Conservation (phyloP, 2,113 vertebrate species). For the Orientallactaga bullata region DNA sequence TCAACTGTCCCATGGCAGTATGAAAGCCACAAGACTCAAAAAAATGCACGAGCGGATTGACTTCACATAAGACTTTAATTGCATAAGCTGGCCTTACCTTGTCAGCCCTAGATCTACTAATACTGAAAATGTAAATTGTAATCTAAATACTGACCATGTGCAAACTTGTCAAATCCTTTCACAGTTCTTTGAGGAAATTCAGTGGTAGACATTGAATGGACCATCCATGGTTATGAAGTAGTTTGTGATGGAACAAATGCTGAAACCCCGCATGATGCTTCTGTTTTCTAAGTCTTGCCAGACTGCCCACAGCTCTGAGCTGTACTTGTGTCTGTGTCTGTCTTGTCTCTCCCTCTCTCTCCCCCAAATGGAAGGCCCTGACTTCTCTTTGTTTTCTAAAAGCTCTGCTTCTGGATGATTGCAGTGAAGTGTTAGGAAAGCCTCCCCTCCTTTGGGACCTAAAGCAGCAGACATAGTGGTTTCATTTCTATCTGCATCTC, state of each 20-base stretch:
- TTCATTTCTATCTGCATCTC: neutral
- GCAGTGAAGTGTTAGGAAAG: fast-evolving
- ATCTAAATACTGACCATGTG: neutral
- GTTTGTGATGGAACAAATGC: fast-evolving
- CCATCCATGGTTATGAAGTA: neutral
- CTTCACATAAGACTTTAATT: neutral
- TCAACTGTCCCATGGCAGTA: neutral
- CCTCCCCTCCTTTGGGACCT: fast-evolving
- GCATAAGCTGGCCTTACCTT: neutral
- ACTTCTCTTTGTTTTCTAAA: fast-evolving
- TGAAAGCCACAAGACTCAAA: neutral
- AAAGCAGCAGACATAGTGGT: fast-evolving
- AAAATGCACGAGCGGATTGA: too few relatives aligned
- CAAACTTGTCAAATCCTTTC: neutral
- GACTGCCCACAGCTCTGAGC: fast-evolving
- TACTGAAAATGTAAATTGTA: neutral
- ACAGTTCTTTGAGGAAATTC: neutral
- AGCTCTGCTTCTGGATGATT: fast-evolving
- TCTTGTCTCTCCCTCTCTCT: neutral
- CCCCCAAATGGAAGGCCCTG: neutral
- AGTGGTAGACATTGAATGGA: fast-evolving
- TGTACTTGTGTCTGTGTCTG: fast-evolving
- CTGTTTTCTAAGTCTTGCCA: fast-evolving
- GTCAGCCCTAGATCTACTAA: too few relatives aligned
- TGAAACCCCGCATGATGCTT: fast-evolving